Evolutionary conservation across 2,113 vertebrate species (phyloP), one percentile per base, ranked within the genome.

Genomic region (Scytalopus superciliaris): DNA sequence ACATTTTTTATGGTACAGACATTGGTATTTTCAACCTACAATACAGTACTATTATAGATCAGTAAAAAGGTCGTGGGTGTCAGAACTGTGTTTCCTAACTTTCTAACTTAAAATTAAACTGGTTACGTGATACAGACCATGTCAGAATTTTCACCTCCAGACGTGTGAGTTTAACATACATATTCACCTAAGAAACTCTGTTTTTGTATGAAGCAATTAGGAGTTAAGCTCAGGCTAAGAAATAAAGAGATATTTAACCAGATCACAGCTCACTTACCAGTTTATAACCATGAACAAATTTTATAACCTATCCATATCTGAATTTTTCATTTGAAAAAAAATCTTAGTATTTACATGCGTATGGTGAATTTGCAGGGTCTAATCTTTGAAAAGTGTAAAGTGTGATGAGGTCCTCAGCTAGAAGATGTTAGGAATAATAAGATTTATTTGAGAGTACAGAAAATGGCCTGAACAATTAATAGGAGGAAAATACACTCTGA

Each of bases 361-460:
- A 31, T 42, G 79, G 67, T 35, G 33, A 89, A 89, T 62, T 62
- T 73, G 45, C 4, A 31, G 72, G n/a, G 42, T 59, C 25, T 87
- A 69, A 73, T 45, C 40, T 67, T 19, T 45, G 49, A 85, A 82
- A 93, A 93, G 7, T 39, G 27, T 8, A 4, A 79, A 88, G 30
- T 49, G 31, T 60, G 37, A 63, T 84, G 45, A 83, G 13, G 9
- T 56, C 37, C n/a, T 83, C 63, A 86, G 49, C 17, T 57, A 86
- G 19, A 70, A 55, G 14, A 57, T 23, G 56, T 35, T 88, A 25
- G 35, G 21, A 92, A 67, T 35, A 92, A 15, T 62, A 55, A 90
- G 37, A 83, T 67, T 83, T 70, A 81, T 90, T 67, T 89, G 53
- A 83, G 94, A 90, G 42, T 84, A 80, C 31, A 92, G 79, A 86